A percentile compares a stretch with the other conserved stretches of the same genome.
Evolutionary conservation across 2,888 invertebrate genomes (phyloP).

Genomic region (Priapulus caudatus): DNA sequence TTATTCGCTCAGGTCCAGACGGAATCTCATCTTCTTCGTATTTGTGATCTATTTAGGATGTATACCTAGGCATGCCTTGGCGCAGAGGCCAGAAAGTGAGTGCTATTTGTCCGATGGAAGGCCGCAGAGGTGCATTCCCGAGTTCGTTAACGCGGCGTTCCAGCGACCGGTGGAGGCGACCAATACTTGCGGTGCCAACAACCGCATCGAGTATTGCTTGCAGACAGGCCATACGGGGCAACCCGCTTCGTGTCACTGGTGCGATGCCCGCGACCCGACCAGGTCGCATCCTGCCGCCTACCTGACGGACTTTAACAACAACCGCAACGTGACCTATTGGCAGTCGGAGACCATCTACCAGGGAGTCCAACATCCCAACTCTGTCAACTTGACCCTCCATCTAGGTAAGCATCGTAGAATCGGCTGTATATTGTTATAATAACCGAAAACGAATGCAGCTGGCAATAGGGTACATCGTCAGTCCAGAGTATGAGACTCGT

Average conservation of each 20-base stretch:
- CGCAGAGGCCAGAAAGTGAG: not conserved
- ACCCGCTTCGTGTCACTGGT: slow-evolving; percentile 39
- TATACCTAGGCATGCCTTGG: not conserved
- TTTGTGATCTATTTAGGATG: not conserved
- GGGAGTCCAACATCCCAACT: slow-evolving; percentile 74
- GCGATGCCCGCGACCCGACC: slow-evolving; percentile 47
- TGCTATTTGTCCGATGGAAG: slow-evolving; percentile 36
- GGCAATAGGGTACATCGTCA: too few species aligned
- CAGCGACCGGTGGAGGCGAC: slow-evolving; percentile 77
- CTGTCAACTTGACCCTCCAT: slow-evolving; percentile 80
- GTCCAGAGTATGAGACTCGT: too few species aligned
- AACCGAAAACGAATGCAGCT: too few species aligned
- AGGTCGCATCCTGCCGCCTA: slow-evolving; percentile 57
- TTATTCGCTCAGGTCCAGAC: too few species aligned
- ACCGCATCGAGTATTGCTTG: slow-evolving; percentile 68
- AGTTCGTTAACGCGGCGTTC: slow-evolving; percentile 92
- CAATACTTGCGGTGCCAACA: slow-evolving; percentile 83
- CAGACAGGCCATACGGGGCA: slow-evolving; percentile 61
- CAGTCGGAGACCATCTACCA: slow-evolving; percentile 96
- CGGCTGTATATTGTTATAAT: too few species aligned
- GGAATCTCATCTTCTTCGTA: too few species aligned
- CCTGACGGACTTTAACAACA: slow-evolving; percentile 82
- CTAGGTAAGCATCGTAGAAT: slow-evolving; percentile 53
- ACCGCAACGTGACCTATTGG: slow-evolving; percentile 88
- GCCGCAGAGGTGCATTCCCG: slow-evolving; percentile 77